These are phyloP conservation scores for Struthio camelus DNA, from an alignment of 2,113 vertebrate species.

Conservation along the genomic window DNA sequence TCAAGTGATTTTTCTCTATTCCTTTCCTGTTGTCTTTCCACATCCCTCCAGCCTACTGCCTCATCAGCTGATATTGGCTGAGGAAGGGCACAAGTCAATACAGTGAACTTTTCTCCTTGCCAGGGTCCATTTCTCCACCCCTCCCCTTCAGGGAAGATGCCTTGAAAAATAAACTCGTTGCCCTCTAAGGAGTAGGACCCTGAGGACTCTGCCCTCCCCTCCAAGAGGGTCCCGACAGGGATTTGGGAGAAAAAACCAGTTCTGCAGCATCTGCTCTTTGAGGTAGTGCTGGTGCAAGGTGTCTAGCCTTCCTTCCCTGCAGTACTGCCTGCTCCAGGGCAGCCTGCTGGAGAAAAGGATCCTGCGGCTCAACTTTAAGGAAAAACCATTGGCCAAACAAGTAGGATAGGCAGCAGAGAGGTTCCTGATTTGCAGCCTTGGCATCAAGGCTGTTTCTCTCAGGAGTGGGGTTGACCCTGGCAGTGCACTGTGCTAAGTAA, in stretches of 20 bases:
- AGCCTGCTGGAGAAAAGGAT: background rate
- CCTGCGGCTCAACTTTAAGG: background rate
- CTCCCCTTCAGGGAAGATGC: too few relatives aligned
- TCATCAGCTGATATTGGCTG: too few relatives aligned
- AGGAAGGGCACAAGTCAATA: too few relatives aligned
- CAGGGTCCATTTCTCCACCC: too few relatives aligned
- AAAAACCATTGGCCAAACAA: background rate
- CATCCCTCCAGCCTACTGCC: too few relatives aligned
- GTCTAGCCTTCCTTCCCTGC: background rate
- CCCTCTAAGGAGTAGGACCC: background rate
- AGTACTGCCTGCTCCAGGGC: rapidly evolving
- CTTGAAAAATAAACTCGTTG: too few relatives aligned
- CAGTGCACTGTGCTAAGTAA: too few relatives aligned
- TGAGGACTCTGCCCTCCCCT: background rate
- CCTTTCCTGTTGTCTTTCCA: too few relatives aligned
- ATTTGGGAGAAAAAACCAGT: background rate
- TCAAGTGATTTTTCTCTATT: too few relatives aligned
- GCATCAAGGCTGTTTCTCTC: too few relatives aligned
- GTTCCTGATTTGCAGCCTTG: background rate
- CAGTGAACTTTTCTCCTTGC: too few relatives aligned
- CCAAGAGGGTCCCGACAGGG: background rate
- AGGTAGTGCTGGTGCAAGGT: background rate
- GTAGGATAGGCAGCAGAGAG: background rate
- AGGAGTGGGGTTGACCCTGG: too few relatives aligned
- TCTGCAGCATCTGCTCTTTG: background rate